Evolutionary conservation across 2,113 vertebrate species (phyloP), one percentile per base, ranked within the genome.

Genomic region (Dinomys branickii): DNA sequence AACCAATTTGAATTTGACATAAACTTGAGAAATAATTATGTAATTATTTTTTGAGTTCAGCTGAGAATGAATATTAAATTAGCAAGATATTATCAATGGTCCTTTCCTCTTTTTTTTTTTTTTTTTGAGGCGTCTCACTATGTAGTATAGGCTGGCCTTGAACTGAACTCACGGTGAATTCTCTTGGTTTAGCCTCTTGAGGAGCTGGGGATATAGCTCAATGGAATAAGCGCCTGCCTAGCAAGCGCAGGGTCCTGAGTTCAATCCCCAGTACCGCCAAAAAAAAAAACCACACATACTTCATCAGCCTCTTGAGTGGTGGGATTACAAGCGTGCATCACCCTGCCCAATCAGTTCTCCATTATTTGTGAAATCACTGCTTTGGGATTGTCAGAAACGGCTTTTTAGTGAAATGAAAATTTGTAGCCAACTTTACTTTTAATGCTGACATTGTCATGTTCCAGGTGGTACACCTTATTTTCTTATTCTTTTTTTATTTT

Each of bases 1-100:
- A 90, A 59, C 19, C 8, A 61, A 50, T 91, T 82, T 91, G 38
- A 93, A 91, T 88, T 91, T 84, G 47, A 88, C 38, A 73, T 80
- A 84, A 41, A 81, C 85, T 81, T 95, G 86, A 91, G 90, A 80
- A 41, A 30, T 81, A 50, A 84, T 54, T 93, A 35, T 67, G 65
- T 33, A 83, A 84, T 78, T 63, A 63, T 50, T 65, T n/a, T 65
- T 85, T 73, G 38, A 80, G 35, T 90, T 94, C 73, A 83, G 24
- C 28, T 61, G 77, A 71, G n/a, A 95, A 94, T 95, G 63, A 67
- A 85, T 75, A 85, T 82, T 95, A 91, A 93, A 88, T 81, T 59
- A 47, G 12, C 41, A 5, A 54, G 26, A 88, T 44, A 83, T 30
- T 52, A 61, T 63, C 26, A 41, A 8, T 69, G 30, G 1, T 69